Base-by-base conservation (phyloP, 2,797 vertebrate species). In the Lacerta viridis region DNA sequence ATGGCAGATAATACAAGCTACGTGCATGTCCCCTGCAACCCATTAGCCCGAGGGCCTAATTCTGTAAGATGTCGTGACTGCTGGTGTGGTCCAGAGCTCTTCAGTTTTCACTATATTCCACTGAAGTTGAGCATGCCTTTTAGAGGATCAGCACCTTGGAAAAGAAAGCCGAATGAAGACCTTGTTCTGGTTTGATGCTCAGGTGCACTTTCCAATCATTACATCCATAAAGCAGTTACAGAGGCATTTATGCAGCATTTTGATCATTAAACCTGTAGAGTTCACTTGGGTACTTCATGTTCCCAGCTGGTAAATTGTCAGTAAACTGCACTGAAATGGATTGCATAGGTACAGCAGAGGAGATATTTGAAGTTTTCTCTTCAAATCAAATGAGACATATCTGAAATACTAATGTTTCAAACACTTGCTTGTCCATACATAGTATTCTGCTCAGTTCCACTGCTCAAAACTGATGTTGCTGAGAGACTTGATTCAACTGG, bases 221-320 rank as follows among this genome's bases (percentile, higher is more conserved):
- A 59, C 55, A n/a, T 75, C 61, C 46, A 75, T 75, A 75, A 74
- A 74, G 46, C 74, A 59, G 46, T 84, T 84, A 74, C 50, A 84
- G 5, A 55, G 46, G 43, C 20, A 72, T 74, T 74, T 84, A 59
- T 59, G 69, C 29, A 18, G 66, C 43, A 83, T 83, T 71, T 83
- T 83, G 25, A 74, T 74, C 46, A 84, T 84, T 74, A 84, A 84
- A 83, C 33, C 41, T 39, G 33, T 39, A 74, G 69, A 36, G 18
- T 74, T 74, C 71, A 36, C 11, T 74, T 74, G 83, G 69, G 71
- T 55, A 74, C 33, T 84, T 84, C 71, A 59, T 72, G 61, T 59
- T 74, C 83, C 23, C 83, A 84, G 23, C n/a, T 74, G 83, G 69
- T 74, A 84, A 74, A 74, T 85, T 85, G 83, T 33, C 83, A 85